Base-by-base conservation (phyloP, 2,797 vertebrate genomes). In the Sandelia bainsii region DNA sequence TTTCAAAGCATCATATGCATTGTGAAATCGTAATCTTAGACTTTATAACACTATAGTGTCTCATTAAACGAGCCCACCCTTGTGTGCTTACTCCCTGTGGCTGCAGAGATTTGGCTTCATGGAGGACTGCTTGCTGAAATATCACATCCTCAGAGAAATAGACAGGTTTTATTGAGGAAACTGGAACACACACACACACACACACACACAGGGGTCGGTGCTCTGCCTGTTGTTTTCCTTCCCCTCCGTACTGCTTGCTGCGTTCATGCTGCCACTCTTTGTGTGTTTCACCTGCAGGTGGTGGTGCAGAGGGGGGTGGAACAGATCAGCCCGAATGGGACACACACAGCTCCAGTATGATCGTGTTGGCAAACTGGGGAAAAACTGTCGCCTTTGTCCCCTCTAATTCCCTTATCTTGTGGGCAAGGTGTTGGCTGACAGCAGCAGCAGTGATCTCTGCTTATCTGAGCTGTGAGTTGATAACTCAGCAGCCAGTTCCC, bases 321-420 rank as follows among this genome's bases (percentile, higher is more conserved):
- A 11, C 20, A 9, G 23, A 42, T 3, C 40, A 66, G 54, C 50
- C 56, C 75, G 70, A 83, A 64, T 70, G 54, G 67, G 46, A 79
- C 46, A 49, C 67, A 65, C 42, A 45, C 59, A 0, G 45, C 70
- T 73, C 62, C 10, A 68, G 22, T 68, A 71, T 77, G 39, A 54
- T 75, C n/a, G 1, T 66, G 72, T 50, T 81, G 66, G 73, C 77
- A 82, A 62, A 80, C 56, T 22, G 67, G 34, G 42, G 16, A 52
- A 48, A 79, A 73, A 39, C 58, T 20, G 34, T 69, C 7, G 27
- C 76, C 66, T 84, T 69, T 83, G 82, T 85, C 45, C 64, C 4
- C 29, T 61, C 37, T 83, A 76, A 84, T 78, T 82, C 83, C 71
- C 76, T 89, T 90, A 90, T 92, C 87, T 83, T 25, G 25, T 40